phyloP scores from a whole-genome alignment of 2,888 invertebrate genomes.

The Pristionchus japonicus region DNA sequence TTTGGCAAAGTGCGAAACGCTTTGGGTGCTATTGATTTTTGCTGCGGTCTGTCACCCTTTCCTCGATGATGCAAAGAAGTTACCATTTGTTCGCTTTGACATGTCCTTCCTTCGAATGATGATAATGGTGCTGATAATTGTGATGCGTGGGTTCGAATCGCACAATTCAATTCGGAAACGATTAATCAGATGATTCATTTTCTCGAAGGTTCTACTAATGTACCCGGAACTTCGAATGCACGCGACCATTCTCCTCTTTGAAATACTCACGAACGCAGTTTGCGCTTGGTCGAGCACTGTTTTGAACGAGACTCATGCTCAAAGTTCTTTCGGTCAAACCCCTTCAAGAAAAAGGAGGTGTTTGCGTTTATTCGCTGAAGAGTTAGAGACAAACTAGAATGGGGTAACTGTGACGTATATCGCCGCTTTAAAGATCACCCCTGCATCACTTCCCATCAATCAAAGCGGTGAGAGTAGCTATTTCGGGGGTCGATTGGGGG shows the following conservation, averaged over 20 bases:
- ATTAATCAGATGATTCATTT: not conserved
- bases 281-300: not conserved
- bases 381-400: not conserved
- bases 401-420: not conserved
- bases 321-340: not conserved
- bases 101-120: not conserved
- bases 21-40: no score
- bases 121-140: not conserved
- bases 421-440: conserved; percentile 13
- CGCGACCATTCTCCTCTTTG: not conserved
- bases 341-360: not conserved
- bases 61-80: no score
- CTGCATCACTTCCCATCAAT: conserved; percentile 28
- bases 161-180: not conserved
- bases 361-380: conserved; percentile 28
- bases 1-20: not conserved
- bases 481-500: conserved; percentile 7
- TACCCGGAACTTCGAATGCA: not conserved
- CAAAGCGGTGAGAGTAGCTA: not conserved
- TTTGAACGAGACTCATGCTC: not conserved
- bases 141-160: not conserved
- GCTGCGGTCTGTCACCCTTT: no score
- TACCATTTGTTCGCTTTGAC: no score
- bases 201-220: not conserved
- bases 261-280: not conserved